phyloP scores from a whole-genome alignment of 2,113 vertebrate genomes.

The Bubalus kerabau region DNA sequence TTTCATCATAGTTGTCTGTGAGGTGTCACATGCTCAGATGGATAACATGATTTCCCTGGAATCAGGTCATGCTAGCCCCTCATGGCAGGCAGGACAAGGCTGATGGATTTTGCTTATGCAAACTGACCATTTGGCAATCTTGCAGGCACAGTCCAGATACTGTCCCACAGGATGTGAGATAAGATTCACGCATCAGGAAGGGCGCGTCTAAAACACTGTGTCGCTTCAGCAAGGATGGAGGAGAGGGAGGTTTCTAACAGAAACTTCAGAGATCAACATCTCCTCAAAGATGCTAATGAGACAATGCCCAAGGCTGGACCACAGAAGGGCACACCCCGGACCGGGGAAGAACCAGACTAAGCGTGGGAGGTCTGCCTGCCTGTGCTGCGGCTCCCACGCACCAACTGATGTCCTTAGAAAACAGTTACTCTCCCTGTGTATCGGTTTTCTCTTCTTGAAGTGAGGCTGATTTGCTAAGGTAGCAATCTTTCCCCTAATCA shows the following conservation, averaged over 20 bases:
- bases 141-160: not conserved
- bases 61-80: not conserved
- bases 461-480: not conserved
- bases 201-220: not conserved
- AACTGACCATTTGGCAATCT: not conserved
- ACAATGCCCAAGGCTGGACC: not conserved
- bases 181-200: slow-evolving; percentile 57
- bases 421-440: not conserved
- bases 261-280: not conserved
- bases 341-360: not conserved
- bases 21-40: not conserved
- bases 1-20: not conserved
- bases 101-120: slow-evolving; percentile 43
- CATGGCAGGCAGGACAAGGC: not conserved
- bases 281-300: not conserved
- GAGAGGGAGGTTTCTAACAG: not conserved
- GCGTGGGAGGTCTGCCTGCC: rapidly evolving
- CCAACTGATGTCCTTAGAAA: not conserved
- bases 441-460: not conserved
- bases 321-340: rapidly evolving
- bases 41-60: not conserved
- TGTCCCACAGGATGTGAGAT: slow-evolving; percentile 59
- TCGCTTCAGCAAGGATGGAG: not conserved
- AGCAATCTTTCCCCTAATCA: not conserved
- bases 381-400: no score